Conservation (phyloP, 2,113 vertebrate species). For the Peromyscus maniculatus region DNA sequence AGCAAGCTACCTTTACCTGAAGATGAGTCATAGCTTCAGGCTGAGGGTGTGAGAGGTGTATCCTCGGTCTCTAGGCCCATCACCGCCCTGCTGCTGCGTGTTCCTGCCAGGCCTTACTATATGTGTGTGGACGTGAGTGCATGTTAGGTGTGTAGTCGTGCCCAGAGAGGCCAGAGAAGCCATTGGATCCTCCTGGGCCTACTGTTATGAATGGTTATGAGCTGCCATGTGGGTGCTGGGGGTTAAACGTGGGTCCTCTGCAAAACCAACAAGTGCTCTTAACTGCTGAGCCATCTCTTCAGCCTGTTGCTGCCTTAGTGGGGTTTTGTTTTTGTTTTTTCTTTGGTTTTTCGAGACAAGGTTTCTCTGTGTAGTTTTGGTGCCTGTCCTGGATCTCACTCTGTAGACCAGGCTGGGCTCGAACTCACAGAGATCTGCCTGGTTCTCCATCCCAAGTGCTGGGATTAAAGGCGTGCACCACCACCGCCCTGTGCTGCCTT, state of each 20-base stretch:
- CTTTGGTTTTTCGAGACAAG: too few species aligned
- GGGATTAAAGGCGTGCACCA: too few species aligned
- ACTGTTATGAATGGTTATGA: not conserved
- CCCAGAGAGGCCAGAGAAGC: not conserved
- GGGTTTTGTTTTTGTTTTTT: too few species aligned
- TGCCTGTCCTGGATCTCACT: too few species aligned
- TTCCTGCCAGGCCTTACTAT: not conserved
- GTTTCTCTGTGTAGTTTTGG: too few species aligned
- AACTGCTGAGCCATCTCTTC: not conserved
- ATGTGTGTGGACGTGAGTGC: not conserved
- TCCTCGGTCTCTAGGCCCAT: not conserved
- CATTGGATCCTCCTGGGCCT: not conserved
- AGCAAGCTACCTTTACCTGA: not conserved
- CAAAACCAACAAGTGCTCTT: not conserved
- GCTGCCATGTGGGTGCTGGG: not conserved
- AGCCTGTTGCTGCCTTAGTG: not conserved
- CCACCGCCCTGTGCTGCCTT: too few species aligned
- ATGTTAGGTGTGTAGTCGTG: not conserved
- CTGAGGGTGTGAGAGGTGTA: not conserved
- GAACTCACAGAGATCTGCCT: too few species aligned
- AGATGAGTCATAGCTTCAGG: not conserved
- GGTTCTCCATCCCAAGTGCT: too few species aligned
- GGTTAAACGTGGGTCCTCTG: not conserved
- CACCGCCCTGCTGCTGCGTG: not conserved
- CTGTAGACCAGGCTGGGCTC: too few species aligned